Evolutionary conservation across 2,113 vertebrate genomes (phyloP).

Genomic region (Scalopus aquaticus): DNA sequence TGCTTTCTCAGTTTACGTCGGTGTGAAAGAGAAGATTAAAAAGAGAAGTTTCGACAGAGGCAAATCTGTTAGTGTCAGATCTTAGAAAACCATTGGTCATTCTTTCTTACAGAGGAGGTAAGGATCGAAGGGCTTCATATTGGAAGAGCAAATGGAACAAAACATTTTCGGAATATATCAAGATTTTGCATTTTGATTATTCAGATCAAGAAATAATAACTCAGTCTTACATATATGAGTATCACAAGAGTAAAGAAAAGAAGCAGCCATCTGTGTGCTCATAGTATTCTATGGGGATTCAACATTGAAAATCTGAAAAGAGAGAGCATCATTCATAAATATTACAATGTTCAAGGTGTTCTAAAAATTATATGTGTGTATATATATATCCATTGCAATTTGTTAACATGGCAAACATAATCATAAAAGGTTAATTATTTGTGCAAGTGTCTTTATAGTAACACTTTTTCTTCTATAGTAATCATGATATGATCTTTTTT

Average conservation of each 20-base stretch:
- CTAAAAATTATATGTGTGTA: background rate
- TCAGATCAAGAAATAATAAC: slow-evolving; percentile 20
- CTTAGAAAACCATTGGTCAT: slow-evolving; percentile 45
- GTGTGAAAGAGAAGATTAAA: slow-evolving; percentile 44
- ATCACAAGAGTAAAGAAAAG: background rate
- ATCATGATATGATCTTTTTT: background rate
- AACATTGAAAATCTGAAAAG: background rate
- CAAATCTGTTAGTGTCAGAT: slow-evolving; percentile 28
- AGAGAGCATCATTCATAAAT: background rate
- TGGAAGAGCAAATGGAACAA: slow-evolving; percentile 46
- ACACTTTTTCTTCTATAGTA: background rate
- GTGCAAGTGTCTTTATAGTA: background rate
- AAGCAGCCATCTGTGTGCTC: background rate
- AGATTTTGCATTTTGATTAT: slow-evolving; percentile 6
- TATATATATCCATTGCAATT: background rate
- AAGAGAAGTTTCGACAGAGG: background rate
- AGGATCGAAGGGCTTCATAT: background rate
- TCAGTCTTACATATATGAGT: background rate
- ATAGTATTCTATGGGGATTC: background rate
- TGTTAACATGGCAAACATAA: background rate
- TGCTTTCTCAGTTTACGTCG: slow-evolving; percentile 49
- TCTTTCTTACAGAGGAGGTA: slow-evolving; percentile 42
- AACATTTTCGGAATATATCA: slow-evolving; percentile 47
- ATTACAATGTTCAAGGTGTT: background rate
- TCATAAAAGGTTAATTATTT: background rate